Evolutionary conservation across 2,113 vertebrate species (phyloP).

Genomic region (Rutilus rutilus): DNA sequence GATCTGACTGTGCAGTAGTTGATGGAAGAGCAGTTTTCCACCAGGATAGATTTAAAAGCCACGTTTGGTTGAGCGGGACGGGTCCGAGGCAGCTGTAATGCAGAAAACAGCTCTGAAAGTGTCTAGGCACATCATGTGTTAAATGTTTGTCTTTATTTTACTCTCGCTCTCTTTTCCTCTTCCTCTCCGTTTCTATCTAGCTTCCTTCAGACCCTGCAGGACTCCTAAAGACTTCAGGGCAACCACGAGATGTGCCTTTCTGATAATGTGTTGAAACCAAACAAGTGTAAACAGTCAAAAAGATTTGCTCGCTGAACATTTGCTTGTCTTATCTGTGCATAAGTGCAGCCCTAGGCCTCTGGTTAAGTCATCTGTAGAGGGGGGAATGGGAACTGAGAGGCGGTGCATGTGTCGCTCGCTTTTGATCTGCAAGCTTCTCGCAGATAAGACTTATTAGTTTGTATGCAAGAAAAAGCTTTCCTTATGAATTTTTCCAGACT

Average conservation of each 20-base stretch:
- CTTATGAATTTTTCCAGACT: not conserved
- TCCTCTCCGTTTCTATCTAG: constrained; percentile 19
- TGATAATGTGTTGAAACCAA: constrained; percentile 71
- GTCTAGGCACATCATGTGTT: not conserved
- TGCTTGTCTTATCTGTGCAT: constrained; percentile 59
- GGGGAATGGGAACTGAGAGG: not conserved
- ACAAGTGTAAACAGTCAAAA: constrained; percentile 71
- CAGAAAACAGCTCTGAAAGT: constrained; percentile 30
- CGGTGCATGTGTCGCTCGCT: not conserved
- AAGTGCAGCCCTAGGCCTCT: constrained; percentile 46
- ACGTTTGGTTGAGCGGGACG: not conserved
- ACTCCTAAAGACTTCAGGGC: constrained; percentile 8
- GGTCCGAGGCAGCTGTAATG: not conserved
- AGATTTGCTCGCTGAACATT: constrained; percentile 57
- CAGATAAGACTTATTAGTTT: constrained; percentile 9
- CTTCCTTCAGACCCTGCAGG: not conserved
- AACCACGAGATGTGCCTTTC: constrained; percentile 66
- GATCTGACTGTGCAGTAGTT: not conserved
- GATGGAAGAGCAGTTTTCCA: constrained; percentile 7
- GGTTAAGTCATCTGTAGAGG: constrained; percentile 49
- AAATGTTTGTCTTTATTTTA: not conserved
- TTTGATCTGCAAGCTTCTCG: not conserved
- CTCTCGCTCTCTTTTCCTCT: not conserved
- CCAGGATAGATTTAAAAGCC: not conserved
- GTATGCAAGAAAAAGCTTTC: not conserved